Evolutionary conservation across 2,888 invertebrate species (phyloP).

Genomic region (Geophilus truncorum): DNA sequence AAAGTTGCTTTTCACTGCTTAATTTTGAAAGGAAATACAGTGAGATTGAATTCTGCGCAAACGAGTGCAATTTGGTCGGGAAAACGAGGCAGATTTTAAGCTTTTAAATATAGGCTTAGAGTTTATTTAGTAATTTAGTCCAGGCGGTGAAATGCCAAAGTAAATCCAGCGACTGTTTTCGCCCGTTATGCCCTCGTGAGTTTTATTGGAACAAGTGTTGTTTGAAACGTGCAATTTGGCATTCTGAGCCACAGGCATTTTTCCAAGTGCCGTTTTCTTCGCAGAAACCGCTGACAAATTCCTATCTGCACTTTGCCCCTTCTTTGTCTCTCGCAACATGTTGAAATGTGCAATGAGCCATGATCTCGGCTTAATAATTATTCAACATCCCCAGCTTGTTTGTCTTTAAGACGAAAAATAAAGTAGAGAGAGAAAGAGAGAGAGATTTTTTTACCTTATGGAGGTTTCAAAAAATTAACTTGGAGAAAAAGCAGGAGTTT

Average conservation of each 20-base stretch:
- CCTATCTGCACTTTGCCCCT: slow-evolving; percentile 11
- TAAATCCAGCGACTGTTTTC: slow-evolving; percentile 19
- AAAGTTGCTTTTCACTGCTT: no score
- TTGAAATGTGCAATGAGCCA: background rate
- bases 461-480: background rate
- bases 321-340: background rate
- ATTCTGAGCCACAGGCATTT: slow-evolving; percentile 23
- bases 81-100: background rate
- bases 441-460: no score
- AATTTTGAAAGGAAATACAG: no score
- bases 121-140: slow-evolving; percentile 2
- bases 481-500: background rate
- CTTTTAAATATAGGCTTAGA: slow-evolving; percentile 1
- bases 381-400: background rate
- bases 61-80: background rate
- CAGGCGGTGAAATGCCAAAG: background rate
- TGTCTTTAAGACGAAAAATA: background rate
- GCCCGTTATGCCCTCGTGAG: slow-evolving; percentile 21
- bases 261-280: slow-evolving; percentile 20
- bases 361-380: background rate
- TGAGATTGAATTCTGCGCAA: no score
- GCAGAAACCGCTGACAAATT: background rate
- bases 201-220: slow-evolving; percentile 22
- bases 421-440: background rate
- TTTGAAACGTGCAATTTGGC: slow-evolving; percentile 17